phyloP scores from a whole-genome alignment of 1,140 invertebrate species.

The Drosophila varians region DNA sequence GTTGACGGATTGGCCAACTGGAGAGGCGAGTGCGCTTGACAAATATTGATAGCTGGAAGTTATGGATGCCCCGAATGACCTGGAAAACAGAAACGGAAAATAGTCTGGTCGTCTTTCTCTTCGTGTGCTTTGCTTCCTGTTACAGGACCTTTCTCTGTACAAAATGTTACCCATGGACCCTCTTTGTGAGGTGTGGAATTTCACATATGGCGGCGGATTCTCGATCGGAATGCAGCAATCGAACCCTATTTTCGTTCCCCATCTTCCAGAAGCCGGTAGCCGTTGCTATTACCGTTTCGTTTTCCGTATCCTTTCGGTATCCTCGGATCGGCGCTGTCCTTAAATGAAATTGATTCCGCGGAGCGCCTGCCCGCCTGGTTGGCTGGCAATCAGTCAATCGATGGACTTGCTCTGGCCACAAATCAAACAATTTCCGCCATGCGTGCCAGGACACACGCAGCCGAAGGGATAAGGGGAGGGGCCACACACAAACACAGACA shows the following conservation, averaged over 20 bases:
- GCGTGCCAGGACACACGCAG: slow-evolving; percentile 11
- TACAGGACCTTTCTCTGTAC: too few relatives aligned
- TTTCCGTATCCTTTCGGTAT: too few relatives aligned
- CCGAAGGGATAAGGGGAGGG: neutral
- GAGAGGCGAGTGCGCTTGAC: neutral
- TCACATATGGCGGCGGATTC: too few relatives aligned
- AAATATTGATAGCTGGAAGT: slow-evolving; percentile 26
- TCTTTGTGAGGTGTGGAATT: too few relatives aligned
- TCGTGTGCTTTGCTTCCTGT: neutral
- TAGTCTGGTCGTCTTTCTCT: neutral
- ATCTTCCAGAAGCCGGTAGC: too few relatives aligned
- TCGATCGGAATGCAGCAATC: too few relatives aligned
- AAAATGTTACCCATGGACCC: too few relatives aligned
- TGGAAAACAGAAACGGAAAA: neutral
- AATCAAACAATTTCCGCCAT: slow-evolving; percentile 70
- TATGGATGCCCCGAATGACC: slow-evolving; percentile 11
- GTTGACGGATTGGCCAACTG: slow-evolving; percentile 25
- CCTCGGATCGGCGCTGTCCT: neutral
- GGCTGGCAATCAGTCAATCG: neutral
- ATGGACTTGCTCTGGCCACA: slow-evolving; percentile 41
- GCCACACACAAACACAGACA: neutral
- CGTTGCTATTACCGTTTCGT: neutral
- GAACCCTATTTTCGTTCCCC: too few relatives aligned
- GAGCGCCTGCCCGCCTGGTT: neutral
- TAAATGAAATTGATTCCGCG: slow-evolving; percentile 47